Evolutionary conservation across 2,113 vertebrate genomes (phyloP).

Genomic region (Paraplagusia blochii): DNA sequence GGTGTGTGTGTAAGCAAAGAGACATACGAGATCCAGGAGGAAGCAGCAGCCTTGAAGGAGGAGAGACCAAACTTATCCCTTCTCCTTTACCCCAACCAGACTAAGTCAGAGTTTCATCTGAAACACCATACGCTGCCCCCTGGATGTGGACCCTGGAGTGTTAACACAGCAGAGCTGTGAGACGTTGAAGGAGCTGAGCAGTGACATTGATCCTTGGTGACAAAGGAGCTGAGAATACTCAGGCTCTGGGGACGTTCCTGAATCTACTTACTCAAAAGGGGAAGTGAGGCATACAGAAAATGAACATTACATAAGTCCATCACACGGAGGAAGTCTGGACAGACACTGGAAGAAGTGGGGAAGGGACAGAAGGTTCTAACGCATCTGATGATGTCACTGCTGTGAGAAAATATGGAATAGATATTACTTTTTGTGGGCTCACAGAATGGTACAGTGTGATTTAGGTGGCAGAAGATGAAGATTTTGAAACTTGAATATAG

Average conservation of each 20-base stretch:
- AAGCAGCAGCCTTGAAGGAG: constrained; percentile 9
- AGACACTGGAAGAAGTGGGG: constrained; percentile 14
- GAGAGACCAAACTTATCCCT: neutral
- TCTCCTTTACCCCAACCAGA: too few species aligned
- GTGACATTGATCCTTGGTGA: constrained; percentile 57
- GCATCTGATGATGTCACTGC: neutral
- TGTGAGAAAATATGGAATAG: too few species aligned
- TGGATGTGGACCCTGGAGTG: constrained; percentile 13
- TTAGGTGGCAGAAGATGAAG: too few species aligned
- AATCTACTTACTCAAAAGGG: constrained; percentile 49
- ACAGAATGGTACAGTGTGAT: too few species aligned
- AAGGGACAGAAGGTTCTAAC: constrained; percentile 3
- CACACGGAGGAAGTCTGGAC: constrained; percentile 32
- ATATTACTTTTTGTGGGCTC: too few species aligned
- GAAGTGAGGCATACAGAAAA: constrained; percentile 53
- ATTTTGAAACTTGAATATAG: too few species aligned
- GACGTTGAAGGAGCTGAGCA: constrained; percentile 15
- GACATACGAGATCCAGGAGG: constrained; percentile 7
- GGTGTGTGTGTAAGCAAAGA: constrained; percentile 10
- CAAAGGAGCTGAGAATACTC: constrained; percentile 51
- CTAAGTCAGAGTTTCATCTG: too few species aligned
- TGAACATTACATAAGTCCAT: constrained; percentile 65
- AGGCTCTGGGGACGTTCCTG: constrained; percentile 51
- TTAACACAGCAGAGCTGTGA: neutral
- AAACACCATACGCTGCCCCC: too few species aligned